Evolutionary conservation across 2,888 invertebrate species (phyloP).

Genomic region (Uloborus plumipes): DNA sequence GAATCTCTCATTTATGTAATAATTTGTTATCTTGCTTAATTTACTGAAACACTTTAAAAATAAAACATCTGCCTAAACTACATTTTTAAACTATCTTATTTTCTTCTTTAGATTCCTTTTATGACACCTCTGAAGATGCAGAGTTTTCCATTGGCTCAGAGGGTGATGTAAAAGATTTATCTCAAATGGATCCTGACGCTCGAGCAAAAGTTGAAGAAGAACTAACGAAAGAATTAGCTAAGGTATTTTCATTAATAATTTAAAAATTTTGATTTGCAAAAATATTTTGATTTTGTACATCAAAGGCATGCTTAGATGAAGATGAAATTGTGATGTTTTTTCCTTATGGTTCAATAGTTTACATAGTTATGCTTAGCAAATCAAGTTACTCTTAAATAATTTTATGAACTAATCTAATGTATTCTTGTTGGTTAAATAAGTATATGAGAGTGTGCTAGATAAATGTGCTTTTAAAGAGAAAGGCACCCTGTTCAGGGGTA

Average conservation of each 20-base stretch:
- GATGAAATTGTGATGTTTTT: not conserved
- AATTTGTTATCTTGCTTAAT: too few relatives aligned
- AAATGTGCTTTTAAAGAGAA: too few relatives aligned
- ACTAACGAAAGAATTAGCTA: slow-evolving; percentile 64
- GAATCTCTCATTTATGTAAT: too few relatives aligned
- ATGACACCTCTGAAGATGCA: slow-evolving; percentile 53
- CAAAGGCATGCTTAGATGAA: too few relatives aligned
- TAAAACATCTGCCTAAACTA: not conserved
- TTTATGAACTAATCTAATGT: not conserved
- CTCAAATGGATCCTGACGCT: slow-evolving; percentile 59
- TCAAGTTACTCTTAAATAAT: not conserved
- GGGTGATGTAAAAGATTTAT: slow-evolving; percentile 55
- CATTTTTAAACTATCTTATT: not conserved
- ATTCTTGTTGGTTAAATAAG: not conserved
- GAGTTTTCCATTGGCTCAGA: slow-evolving; percentile 36
- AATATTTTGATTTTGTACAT: too few relatives aligned
- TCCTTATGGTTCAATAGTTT: not conserved
- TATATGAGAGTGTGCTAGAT: too few relatives aligned
- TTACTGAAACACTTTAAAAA: too few relatives aligned
- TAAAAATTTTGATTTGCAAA: not conserved
- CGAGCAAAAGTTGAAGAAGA: slow-evolving; percentile 62
- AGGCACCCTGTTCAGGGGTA: too few relatives aligned
- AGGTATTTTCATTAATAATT: slow-evolving; percentile 40
- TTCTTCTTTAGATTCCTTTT: slow-evolving; percentile 52
- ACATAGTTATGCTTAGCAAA: not conserved